Conservation (phyloP, 1,140 invertebrate genomes). For the Archegozetes longisetosus region DNA sequence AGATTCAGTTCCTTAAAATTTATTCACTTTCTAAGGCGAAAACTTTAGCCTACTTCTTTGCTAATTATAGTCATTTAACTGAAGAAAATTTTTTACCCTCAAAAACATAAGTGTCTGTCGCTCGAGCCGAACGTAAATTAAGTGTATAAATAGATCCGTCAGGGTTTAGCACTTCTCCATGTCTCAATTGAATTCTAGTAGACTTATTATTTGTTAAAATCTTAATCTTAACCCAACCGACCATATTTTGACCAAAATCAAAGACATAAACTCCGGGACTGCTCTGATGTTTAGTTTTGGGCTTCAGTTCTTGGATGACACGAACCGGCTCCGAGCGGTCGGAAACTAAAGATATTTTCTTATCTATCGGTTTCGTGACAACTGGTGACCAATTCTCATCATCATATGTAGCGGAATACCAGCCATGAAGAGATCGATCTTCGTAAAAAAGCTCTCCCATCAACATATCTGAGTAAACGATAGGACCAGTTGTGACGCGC, state of each 20-base stretch:
- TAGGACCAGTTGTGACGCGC: not conserved
- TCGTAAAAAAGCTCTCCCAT: not conserved
- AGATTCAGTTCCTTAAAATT: too few relatives aligned
- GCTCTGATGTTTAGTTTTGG: not conserved
- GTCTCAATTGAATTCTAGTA: not conserved
- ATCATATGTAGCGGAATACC: not conserved
- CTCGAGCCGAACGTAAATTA: not conserved
- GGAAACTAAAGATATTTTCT: not conserved
- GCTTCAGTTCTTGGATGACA: not conserved
- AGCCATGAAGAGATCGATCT: not conserved
- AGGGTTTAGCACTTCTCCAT: not conserved
- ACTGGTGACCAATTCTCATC: not conserved
- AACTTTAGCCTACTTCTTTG: too few relatives aligned
- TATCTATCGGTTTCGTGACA: not conserved
- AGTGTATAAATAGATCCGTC: not conserved
- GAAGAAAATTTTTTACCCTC: too few relatives aligned
- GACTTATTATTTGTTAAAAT: not conserved
- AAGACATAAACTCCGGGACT: not conserved
- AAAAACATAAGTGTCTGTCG: not conserved
- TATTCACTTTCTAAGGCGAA: too few relatives aligned
- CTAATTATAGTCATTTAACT: too few relatives aligned
- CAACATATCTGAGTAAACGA: not conserved
- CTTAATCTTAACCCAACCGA: not conserved
- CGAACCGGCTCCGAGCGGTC: not conserved
- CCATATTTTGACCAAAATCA: not conserved